Conservation (phyloP, 2,888 invertebrate species). For the Graphium colonna region DNA sequence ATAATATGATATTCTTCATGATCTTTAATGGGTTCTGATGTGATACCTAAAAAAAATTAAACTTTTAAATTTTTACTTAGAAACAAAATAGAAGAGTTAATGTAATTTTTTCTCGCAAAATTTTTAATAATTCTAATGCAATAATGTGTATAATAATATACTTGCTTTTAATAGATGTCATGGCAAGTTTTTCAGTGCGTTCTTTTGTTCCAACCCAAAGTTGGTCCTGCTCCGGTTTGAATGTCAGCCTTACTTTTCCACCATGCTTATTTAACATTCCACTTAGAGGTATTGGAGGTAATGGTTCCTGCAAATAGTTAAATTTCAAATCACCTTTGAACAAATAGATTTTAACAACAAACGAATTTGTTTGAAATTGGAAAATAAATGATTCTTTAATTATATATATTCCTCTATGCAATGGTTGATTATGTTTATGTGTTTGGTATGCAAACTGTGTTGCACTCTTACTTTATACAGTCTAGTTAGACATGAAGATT, state of each 20-base stretch:
- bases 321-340: no score
- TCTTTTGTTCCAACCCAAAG: conserved; percentile 96
- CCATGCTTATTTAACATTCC: conserved; percentile 96
- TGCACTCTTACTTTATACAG: no score
- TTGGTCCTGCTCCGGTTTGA: conserved; percentile 94
- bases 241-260: conserved; percentile 93
- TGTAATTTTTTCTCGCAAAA: no score
- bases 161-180: conserved; percentile 92
- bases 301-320: conserved; percentile 81
- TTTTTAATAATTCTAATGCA: no score
- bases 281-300: conserved; percentile 89
- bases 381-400: no score
- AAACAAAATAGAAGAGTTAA: no score
- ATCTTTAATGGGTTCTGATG: conserved; percentile 91
- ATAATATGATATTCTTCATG: conserved; percentile 95
- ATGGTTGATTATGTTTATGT: no score
- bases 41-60: conserved; percentile 57
- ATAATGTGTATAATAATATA: conserved; percentile 31
- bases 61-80: background rate
- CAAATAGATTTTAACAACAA: background rate
- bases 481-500: no score
- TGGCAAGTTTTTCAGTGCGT: conserved; percentile 93
- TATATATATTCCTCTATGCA: no score
- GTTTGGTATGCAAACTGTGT: no score
- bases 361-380: no score